Conservation (phyloP, 2,888 invertebrate genomes). For the Phragmatobia fuliginosa region DNA sequence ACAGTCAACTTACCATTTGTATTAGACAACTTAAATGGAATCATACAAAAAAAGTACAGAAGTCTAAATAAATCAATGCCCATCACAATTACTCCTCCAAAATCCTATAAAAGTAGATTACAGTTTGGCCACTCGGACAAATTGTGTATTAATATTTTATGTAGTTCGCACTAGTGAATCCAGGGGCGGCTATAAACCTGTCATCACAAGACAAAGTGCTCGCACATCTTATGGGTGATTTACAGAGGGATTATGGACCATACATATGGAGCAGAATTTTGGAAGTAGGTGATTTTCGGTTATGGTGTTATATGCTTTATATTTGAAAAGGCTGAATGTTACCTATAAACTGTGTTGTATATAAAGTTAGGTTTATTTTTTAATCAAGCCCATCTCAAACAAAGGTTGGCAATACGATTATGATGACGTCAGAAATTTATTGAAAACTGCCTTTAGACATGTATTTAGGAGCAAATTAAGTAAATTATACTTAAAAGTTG, state of each 20-base stretch:
- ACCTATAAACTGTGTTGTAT: neutral
- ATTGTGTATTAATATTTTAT: constrained; percentile 87
- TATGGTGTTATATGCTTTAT: neutral
- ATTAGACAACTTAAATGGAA: neutral
- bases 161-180: constrained; percentile 74
- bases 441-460: too few relatives aligned
- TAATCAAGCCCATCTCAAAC: neutral
- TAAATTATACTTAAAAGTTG: too few relatives aligned
- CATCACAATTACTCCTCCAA: constrained; percentile 73
- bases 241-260: constrained; percentile 75
- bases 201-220: constrained; percentile 82
- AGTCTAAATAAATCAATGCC: constrained; percentile 5
- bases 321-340: neutral
- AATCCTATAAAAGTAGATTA: constrained; percentile 84
- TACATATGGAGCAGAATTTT: constrained; percentile 50
- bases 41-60: neutral
- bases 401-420: neutral
- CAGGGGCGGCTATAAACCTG: constrained; percentile 77
- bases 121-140: constrained; percentile 82
- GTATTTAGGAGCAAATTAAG: too few relatives aligned
- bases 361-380: neutral
- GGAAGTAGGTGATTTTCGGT: constrained; percentile 18
- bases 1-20: neutral
- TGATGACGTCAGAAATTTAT: too few relatives aligned
- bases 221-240: constrained; percentile 82